phyloP scores from a whole-genome alignment of 2,797 vertebrate genomes.

The Cynopterus sphinx region DNA sequence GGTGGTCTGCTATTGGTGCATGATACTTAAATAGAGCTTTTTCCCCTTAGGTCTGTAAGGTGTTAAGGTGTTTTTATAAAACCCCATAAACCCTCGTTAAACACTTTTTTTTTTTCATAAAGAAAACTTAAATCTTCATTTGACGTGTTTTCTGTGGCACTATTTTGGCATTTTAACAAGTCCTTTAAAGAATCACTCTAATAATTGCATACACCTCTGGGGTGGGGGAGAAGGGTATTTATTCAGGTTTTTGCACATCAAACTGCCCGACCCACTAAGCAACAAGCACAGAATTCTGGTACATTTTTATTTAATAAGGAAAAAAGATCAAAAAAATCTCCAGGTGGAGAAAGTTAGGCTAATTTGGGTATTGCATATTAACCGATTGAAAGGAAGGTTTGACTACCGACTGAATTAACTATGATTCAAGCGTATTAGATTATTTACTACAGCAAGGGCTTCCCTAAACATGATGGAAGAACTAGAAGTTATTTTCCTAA shows the following conservation, averaged over 20 bases:
- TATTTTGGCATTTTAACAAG: constrained; percentile 82
- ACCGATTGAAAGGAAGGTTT: constrained; percentile 55
- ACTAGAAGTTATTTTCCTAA: not conserved
- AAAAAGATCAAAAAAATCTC: constrained; percentile 63
- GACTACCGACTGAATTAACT: constrained; percentile 73
- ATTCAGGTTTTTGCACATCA: constrained; percentile 74
- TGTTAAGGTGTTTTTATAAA: constrained; percentile 87
- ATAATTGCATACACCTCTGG: constrained; percentile 81
- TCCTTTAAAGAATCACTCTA: constrained; percentile 79
- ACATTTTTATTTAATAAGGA: constrained; percentile 70
- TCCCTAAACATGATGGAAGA: constrained; percentile 4
- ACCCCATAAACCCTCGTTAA: constrained; percentile 84
- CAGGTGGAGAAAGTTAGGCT: constrained; percentile 74
- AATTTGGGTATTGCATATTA: constrained; percentile 70
- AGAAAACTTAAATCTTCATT: constrained; percentile 83
- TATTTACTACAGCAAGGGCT: not conserved
- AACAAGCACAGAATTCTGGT: constrained; percentile 62
- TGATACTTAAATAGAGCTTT: constrained; percentile 79
- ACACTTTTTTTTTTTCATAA: constrained; percentile 81
- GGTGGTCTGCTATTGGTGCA: constrained; percentile 83
- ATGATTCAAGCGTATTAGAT: constrained; percentile 51
- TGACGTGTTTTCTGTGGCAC: constrained; percentile 79
- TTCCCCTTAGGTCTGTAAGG: constrained; percentile 83
- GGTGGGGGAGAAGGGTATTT: constrained; percentile 43
- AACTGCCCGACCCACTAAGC: constrained; percentile 71